These are phyloP conservation scores for Plecotus auritus DNA, from an alignment of 2,113 vertebrate species.

Conservation along the genomic window DNA sequence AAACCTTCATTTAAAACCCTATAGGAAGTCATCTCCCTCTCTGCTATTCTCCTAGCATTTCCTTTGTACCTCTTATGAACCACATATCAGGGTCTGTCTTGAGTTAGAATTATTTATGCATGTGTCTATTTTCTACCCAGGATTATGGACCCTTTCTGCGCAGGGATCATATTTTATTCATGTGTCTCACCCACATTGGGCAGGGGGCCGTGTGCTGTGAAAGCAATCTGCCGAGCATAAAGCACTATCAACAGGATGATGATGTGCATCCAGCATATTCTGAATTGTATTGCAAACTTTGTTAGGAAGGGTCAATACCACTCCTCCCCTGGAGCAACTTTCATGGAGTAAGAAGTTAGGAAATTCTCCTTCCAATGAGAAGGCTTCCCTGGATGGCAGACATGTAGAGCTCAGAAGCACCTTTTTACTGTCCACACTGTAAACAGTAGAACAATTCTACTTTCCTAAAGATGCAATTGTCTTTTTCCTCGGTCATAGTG, in stretches of 20 bases:
- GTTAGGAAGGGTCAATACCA: neutral
- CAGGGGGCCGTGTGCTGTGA: neutral
- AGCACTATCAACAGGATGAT: neutral
- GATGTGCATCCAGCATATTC: neutral
- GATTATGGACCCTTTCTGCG: conserved; percentile 42
- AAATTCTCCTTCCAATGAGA: neutral
- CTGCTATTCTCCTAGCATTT: neutral
- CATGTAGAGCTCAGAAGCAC: neutral
- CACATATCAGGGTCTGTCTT: neutral
- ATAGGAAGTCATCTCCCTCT: neutral
- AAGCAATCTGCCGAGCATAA: neutral
- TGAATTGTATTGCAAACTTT: neutral
- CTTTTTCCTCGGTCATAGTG: neutral
- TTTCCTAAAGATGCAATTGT: conserved; percentile 4
- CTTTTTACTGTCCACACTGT: neutral
- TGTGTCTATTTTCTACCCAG: conserved; percentile 52
- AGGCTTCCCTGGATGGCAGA: neutral
- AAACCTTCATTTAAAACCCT: neutral
- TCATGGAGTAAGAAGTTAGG: neutral
- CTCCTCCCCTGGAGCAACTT: neutral
- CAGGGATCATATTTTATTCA: conserved; percentile 55
- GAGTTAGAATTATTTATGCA: conserved; percentile 63
- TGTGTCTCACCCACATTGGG: conserved; percentile 23
- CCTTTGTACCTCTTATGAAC: conserved; percentile 32
- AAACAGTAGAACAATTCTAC: neutral